Evolutionary conservation across 2,888 invertebrate genomes (phyloP).

Genomic region (Synergus japonicus): DNA sequence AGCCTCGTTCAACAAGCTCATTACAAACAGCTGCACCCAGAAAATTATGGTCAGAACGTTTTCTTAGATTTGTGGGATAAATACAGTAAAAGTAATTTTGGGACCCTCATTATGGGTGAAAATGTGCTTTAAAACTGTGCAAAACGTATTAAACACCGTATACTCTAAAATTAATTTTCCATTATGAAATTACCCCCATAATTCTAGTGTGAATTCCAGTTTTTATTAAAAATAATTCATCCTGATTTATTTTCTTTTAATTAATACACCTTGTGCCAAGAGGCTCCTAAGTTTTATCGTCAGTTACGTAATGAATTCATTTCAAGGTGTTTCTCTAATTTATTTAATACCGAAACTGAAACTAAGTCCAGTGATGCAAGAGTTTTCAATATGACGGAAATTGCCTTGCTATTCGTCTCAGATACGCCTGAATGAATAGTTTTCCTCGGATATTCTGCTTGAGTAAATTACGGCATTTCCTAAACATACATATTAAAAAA

Average conservation of each 20-base stretch:
- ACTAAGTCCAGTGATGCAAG: slow-evolving; percentile 16
- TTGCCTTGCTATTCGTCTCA: slow-evolving; percentile 21
- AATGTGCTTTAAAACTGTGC: neutral
- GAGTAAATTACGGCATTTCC: neutral
- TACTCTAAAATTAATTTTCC: neutral
- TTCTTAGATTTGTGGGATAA: neutral
- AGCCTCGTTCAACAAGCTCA: neutral
- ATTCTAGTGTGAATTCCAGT: neutral
- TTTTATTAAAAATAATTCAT: neutral
- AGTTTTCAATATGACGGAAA: slow-evolving; percentile 15
- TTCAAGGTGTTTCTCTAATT: slow-evolving; percentile 15
- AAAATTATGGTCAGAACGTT: neutral
- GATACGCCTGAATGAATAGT: slow-evolving; percentile 15
- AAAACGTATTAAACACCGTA: neutral
- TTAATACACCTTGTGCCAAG: neutral
- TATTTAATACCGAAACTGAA: slow-evolving; percentile 25
- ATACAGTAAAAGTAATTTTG: neutral
- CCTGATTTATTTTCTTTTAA: neutral
- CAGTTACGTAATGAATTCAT: neutral
- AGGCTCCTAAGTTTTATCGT: neutral
- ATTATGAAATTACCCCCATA: neutral
- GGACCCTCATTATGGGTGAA: neutral
- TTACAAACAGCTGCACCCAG: neutral
- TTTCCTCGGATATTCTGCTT: neutral
- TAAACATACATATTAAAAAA: neutral